Evolutionary conservation across 2,113 vertebrate species (phyloP), one percentile per base, ranked within the genome.

Genomic region (Cyanoderma ruficeps): DNA sequence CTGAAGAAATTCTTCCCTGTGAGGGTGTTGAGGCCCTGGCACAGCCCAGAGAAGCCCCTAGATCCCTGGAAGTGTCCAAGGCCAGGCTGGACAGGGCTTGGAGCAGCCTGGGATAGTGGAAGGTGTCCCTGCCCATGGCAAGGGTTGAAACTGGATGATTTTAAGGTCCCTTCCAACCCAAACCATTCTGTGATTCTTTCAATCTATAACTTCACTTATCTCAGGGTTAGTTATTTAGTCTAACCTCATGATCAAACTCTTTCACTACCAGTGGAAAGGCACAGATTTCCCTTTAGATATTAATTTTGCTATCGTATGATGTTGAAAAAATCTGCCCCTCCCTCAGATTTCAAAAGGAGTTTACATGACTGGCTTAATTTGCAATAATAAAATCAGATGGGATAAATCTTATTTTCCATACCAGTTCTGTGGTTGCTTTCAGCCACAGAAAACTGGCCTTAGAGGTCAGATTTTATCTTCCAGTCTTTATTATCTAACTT

Each of bases 21-120:
- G 60, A 74, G 15, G 23, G 8, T 57, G 59, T 2, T 0, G 1
- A 20, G 19, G 5, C 10, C 19, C 68, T 59, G 60, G 44, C 10
- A 37, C 33, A 65, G 44, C 9, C 52, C 44, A 76, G 59, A 20
- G 44, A 1, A 81, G 35, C 8, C 9, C 14, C 67, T 71, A 47
- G 17, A 72, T 50, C 68, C 31, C 59, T 57, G 50, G 22, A 1
- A 59, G 9, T 37, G 59, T 1, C 15, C 76, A 33, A 65, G 22
- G 6, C 15, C 33, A 37, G 37, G 18, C 0, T 65, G 76, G 41
- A 79, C 0, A 0, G 7, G 14, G 14, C 3, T 77, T 68, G 55
- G 28, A 47, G 19, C 24, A 30, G 0, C 8, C 49, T 72, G 86
- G 44, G 8, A 15, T 0, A 5, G 22, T 33, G 37, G 50, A 2